phyloP scores from a whole-genome alignment of 2,797 vertebrate genomes.

The Oreochromis mossambicus region DNA sequence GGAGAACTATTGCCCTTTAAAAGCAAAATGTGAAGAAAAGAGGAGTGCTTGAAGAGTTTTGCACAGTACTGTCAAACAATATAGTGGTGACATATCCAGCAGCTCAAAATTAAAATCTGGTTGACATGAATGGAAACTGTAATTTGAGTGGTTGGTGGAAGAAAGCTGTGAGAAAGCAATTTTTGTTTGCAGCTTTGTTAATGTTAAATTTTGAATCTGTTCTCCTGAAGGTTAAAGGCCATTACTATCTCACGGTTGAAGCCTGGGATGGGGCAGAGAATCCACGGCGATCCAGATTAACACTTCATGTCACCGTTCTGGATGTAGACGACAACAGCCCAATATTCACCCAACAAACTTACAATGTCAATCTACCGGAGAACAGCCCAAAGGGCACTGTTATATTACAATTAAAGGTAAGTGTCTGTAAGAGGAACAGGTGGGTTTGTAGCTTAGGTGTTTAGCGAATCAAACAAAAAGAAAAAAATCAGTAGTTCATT shows the following conservation, averaged over 20 bases:
- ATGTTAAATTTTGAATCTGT: not conserved
- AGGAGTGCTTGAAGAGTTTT: not conserved
- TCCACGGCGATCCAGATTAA: slow-evolving; percentile 82
- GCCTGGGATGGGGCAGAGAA: slow-evolving; percentile 87
- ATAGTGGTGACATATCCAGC: not conserved
- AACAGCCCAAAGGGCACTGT: slow-evolving; percentile 83
- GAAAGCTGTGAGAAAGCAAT: not conserved
- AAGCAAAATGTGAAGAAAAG: not conserved
- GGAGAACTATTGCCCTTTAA: not conserved
- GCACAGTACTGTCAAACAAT: not conserved
- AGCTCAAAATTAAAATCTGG: not conserved
- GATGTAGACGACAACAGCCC: slow-evolving; percentile 98
- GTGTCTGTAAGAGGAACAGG: not conserved
- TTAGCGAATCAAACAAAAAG: not conserved
- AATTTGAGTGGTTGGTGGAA: not conserved
- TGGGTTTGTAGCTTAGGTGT: not conserved
- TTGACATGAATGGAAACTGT: not conserved
- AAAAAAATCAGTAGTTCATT: not conserved
- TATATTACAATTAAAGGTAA: slow-evolving; percentile 86
- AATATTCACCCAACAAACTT: slow-evolving; percentile 84
- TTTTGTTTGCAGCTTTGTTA: not conserved
- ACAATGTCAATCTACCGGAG: slow-evolving; percentile 83
- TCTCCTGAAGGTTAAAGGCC: slow-evolving; percentile 63
- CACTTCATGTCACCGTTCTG: slow-evolving; percentile 82
- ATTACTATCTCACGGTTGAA: slow-evolving; percentile 87